Evolutionary conservation across 2,113 vertebrate species (phyloP), one percentile per base, ranked within the genome.

Genomic region (Sterna hirundo): DNA sequence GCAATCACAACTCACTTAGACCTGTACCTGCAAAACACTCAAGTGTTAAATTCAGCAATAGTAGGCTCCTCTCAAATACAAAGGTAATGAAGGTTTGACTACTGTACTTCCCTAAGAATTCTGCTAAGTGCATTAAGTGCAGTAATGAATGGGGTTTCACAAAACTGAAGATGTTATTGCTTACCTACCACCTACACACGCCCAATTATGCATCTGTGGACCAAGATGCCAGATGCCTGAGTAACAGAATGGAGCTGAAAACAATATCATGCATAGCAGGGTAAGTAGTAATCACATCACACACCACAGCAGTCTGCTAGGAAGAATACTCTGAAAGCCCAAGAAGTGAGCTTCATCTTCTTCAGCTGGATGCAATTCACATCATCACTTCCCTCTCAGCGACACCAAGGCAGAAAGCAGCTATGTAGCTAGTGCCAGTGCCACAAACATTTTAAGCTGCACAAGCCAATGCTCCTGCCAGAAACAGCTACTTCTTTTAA

Each of bases 181-280:
- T 68, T 83, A 66, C 14, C 21, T 88, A 70, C 64, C 26, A 86
- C 30, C 32, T 60, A 71, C 16, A 49, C 16, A 26, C 11, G 44
- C 16, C 75, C 32, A 80, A 54, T 25, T 29, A 52, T 1, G 3
- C 9, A n/a, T 27, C 49, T 65, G 34, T 36, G 29, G 36, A 83
- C 54, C 34, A 88, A 76, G 61, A 55, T 55, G 52, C 9, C 38
- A 92, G 80, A 80, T 36, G 13, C 13, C 42, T 5, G 8, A 91
- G 19, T 34, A 47, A 58, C 2, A 65, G 29, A 87, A 52, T 1
- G 5, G 13, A 87, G 32, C 40, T 51, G 32, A 60, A 84, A 77
- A 54, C 15, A 62, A 0, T 51, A 76, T 7, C 1, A 2, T 10
- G 30, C 6, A 1, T 21, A 57, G 61, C 19, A 75, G 30, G 4